Evolutionary conservation across 2,113 vertebrate genomes (phyloP).

Genomic region (Chascanopsetta lugubris): DNA sequence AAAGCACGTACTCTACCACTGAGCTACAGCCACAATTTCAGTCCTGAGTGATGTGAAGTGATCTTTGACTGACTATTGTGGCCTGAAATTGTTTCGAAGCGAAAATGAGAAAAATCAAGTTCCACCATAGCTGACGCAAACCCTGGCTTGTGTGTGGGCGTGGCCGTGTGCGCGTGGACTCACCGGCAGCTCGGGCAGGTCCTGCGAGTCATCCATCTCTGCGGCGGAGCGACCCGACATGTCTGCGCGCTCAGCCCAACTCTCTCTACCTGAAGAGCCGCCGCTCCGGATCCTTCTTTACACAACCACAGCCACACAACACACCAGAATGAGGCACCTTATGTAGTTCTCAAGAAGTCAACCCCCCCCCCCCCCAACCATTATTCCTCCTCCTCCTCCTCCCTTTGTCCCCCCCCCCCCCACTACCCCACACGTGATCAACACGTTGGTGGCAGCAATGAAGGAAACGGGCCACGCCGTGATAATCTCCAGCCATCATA

Average conservation of each 20-base stretch:
- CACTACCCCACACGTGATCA: constrained; percentile 30
- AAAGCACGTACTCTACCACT: too few species aligned
- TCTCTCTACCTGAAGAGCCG: constrained; percentile 56
- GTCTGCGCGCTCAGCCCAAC: constrained; percentile 64
- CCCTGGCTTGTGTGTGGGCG: neutral
- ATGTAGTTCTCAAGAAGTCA: constrained; percentile 48
- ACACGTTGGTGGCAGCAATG: neutral
- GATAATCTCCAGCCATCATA: constrained; percentile 60
- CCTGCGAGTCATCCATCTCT: constrained; percentile 80
- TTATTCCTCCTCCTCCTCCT: constrained; percentile 18
- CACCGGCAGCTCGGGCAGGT: constrained; percentile 78
- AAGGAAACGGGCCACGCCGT: constrained; percentile 42
- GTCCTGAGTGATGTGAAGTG: too few species aligned
- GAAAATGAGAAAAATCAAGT: too few species aligned
- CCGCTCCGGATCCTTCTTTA: constrained; percentile 66
- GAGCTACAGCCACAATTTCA: too few species aligned
- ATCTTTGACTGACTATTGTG: too few species aligned
- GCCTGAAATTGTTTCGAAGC: too few species aligned
- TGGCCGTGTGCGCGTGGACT: too few species aligned
- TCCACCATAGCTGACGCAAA: too few species aligned
- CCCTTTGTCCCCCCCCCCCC: constrained; percentile 12
- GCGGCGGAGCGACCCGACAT: constrained; percentile 56
- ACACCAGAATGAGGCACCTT: constrained; percentile 48
- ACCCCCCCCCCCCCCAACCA: constrained; percentile 27
- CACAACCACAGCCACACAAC: constrained; percentile 25